Conservation (phyloP, 2,888 invertebrate genomes). For the Nasonia oneida region DNA sequence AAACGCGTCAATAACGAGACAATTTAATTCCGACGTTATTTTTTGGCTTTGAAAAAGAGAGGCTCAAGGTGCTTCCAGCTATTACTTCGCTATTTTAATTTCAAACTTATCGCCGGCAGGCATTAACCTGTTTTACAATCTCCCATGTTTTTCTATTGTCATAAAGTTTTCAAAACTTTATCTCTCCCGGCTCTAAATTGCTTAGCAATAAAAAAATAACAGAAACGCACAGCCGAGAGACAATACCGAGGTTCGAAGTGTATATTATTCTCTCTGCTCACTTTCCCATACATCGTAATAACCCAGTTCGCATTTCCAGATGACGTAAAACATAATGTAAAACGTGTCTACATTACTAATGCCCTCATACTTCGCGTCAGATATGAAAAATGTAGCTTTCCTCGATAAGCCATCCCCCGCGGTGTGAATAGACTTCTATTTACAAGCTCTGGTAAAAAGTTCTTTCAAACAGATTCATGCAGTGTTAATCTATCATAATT, state of each 20-base stretch:
- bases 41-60: not conserved
- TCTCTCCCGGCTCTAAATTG: not conserved
- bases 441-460: too few relatives aligned
- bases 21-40: too few relatives aligned
- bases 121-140: conserved; percentile 6
- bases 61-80: not conserved
- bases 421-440: not conserved
- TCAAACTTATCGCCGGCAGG: not conserved
- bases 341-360: not conserved
- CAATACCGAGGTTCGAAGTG: not conserved
- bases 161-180: not conserved
- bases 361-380: not conserved
- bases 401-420: not conserved
- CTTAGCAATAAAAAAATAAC: too few relatives aligned
- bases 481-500: too few relatives aligned
- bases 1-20: not conserved
- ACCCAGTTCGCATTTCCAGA: not conserved
- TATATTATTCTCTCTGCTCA: not conserved
- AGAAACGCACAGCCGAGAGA: too few relatives aligned
- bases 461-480: too few relatives aligned
- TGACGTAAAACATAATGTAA: not conserved
- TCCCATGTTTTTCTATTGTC: not conserved
- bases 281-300: not conserved
- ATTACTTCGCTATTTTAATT: not conserved
- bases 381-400: not conserved